phyloP scores from a whole-genome alignment of 1,140 invertebrate species.

The Orius insidiosus region DNA sequence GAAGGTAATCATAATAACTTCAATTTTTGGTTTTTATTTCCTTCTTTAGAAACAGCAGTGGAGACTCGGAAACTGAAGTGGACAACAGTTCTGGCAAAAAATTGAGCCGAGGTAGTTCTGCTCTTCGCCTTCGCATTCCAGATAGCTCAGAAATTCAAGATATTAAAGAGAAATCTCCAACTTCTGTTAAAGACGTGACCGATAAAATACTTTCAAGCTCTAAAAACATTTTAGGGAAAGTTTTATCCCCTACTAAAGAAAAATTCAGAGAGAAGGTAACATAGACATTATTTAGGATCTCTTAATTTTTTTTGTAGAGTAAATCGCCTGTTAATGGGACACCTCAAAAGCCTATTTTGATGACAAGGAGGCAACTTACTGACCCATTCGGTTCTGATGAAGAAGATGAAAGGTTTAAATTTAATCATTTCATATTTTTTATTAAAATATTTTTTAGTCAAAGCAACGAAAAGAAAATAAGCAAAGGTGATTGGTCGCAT shows the following conservation, averaged over 20 bases:
- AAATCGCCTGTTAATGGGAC: conserved; percentile 18
- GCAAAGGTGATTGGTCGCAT: conserved; percentile 8
- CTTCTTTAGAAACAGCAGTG: conserved; percentile 2
- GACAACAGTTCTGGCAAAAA: conserved; percentile 2
- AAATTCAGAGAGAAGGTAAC: conserved; percentile 27
- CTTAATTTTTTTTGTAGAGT: conserved; percentile 16
- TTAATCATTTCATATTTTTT: conserved; percentile 9
- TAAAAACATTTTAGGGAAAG: conserved; percentile 60
- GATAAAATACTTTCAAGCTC: conserved; percentile 55
- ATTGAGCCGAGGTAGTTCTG: conserved; percentile 6
- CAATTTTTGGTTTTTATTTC: conserved; percentile 2
- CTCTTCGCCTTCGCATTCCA: conserved; percentile 8
- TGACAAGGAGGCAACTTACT: conserved; percentile 70
- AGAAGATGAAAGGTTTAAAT: conserved; percentile 46
- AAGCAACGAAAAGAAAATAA: conserved; percentile 12
- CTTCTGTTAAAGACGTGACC: conserved; percentile 48
- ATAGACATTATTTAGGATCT: conserved; percentile 1
- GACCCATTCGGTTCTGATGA: conserved; percentile 86
- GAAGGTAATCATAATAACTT: no score
- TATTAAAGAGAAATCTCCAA: conserved; percentile 28
- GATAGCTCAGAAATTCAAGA: conserved; percentile 13
- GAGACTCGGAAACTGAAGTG: conserved; percentile 3
- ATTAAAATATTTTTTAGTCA: conserved; percentile 6
- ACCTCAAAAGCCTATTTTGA: conserved; percentile 35
- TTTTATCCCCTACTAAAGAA: conserved; percentile 56